Base-by-base conservation (phyloP, 2,888 invertebrate genomes). In the Polyommatus icarus region DNA sequence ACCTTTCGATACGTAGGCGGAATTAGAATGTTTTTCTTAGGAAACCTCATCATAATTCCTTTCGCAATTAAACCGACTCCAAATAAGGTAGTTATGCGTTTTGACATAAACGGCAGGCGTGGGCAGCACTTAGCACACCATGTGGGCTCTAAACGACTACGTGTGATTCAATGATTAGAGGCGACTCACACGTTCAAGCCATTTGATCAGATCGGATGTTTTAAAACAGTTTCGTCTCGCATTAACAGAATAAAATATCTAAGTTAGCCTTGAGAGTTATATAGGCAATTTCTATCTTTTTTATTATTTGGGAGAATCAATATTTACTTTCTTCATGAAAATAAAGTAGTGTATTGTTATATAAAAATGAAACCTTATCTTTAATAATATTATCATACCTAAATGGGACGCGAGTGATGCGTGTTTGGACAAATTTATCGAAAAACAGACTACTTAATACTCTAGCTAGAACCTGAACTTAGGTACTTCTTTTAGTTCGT, bases 81-180 rank as follows among this genome's bases (percentile, higher is more conserved):
- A 18, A 50, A 75, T 50, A 75, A 75, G 75, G 75, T 15, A 54
- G 75, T 75, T 73, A 24, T 50, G 72, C 40, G 73, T 73, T 73
- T 73, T 46, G 73, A 73, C 73, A 75, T 75, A 75, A 50, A 54
- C 50, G 46, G 73, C 40, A 18, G 18, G 73, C 18, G 75, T 75
- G 46, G 75, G 75, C 54, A 75, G 54, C 75, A 75, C 75, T 75
- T 75, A 75, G 75, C 75, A 75, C 73, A 73, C 46, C 24, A 29
- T 75, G 75, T 75, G 54, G 75, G 75, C 54, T 50, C 75, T 75
- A 75, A 75, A 29, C 50, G 46, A 18, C 50, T 32, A 67, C 67
- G 67, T 67, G 29, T 32, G 67, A 67, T 67, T 67, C 29, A 29
- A 67, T 67, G 24, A 61, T 61, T 61, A 67, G 7, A 67, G 29